These are phyloP conservation scores for Sinodicranocentrus sp. DNA, from an alignment of 2,888 invertebrate species.

Conservation along the genomic window DNA sequence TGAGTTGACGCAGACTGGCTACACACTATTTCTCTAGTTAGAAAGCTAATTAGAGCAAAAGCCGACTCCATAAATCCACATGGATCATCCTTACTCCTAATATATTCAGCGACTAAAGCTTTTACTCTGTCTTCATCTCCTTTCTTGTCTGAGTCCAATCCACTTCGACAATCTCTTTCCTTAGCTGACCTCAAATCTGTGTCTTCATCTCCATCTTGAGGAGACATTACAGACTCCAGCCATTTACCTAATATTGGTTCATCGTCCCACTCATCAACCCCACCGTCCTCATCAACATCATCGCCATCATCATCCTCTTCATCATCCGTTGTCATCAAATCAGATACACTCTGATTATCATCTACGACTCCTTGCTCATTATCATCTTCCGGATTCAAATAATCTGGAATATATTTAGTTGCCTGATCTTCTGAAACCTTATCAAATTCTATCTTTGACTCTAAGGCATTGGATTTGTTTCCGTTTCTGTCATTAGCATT, in stretches of 20 bases:
- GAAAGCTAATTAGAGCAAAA: slow-evolving; percentile 90
- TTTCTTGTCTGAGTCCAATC: slow-evolving; percentile 70
- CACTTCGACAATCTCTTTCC: slow-evolving; percentile 72
- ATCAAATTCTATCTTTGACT: slow-evolving; percentile 38
- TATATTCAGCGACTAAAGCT: slow-evolving; percentile 78
- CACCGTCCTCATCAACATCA: slow-evolving; percentile 71
- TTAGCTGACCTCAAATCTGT: slow-evolving; percentile 62
- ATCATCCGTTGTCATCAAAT: slow-evolving; percentile 77
- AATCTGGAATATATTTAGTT: slow-evolving; percentile 55
- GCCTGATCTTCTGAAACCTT: slow-evolving; percentile 42
- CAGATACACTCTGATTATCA: slow-evolving; percentile 76
- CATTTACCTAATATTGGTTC: slow-evolving; percentile 94
- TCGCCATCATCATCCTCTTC: slow-evolving; percentile 75
- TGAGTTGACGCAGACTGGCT: slow-evolving; percentile 84
- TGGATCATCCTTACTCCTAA: slow-evolving; percentile 89
- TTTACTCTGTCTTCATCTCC: slow-evolving; percentile 72
- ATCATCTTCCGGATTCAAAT: slow-evolving; percentile 58
- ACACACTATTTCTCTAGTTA: slow-evolving; percentile 89
- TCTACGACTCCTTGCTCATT: slow-evolving; percentile 73
- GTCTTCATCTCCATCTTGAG: slow-evolving; percentile 80
- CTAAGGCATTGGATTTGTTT: slow-evolving; percentile 30
- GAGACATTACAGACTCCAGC: slow-evolving; percentile 96
- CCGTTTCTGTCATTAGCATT: slow-evolving; percentile 63
- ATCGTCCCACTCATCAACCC: slow-evolving; percentile 78
- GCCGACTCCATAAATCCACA: slow-evolving; percentile 91